Evolutionary conservation across 2,797 vertebrate genomes (phyloP).

Genomic region (Furcifer pardalis): DNA sequence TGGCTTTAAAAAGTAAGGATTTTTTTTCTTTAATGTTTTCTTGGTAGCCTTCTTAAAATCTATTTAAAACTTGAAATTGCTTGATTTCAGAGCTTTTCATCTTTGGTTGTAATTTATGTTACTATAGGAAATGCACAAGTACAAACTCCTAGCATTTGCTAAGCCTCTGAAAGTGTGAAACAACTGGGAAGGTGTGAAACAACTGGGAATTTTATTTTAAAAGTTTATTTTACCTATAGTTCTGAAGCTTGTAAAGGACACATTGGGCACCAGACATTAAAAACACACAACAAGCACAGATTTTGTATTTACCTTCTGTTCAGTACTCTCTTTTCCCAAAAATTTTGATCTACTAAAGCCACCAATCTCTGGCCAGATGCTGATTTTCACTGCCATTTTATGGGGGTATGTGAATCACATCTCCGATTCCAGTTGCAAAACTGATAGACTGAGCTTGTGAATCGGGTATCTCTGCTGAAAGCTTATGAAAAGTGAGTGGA

Average conservation of each 20-base stretch:
- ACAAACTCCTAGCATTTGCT: neutral
- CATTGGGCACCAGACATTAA: neutral
- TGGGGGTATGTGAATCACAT: neutral
- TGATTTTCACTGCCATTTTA: neutral
- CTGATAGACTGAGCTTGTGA: neutral
- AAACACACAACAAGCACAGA: neutral
- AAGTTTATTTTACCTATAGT: neutral
- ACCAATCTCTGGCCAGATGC: neutral
- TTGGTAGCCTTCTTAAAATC: slow-evolving; percentile 4
- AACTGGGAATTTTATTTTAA: neutral
- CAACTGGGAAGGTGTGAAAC: neutral
- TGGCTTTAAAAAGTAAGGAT: neutral
- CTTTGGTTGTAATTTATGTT: neutral
- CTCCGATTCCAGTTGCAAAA: neutral
- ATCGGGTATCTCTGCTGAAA: neutral
- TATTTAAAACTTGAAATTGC: neutral
- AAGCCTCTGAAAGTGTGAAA: neutral
- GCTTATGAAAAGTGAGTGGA: too few relatives aligned
- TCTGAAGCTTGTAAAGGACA: neutral
- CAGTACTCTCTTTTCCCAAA: too few relatives aligned
- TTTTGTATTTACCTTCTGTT: too few relatives aligned
- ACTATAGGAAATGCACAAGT: too few relatives aligned
- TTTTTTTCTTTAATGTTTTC: slow-evolving; percentile 13
- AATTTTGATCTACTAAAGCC: neutral
- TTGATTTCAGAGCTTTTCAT: neutral